Evolutionary conservation across 2,797 vertebrate species (phyloP), one percentile per base, ranked within the genome.

Genomic region (Mycteria americana): DNA sequence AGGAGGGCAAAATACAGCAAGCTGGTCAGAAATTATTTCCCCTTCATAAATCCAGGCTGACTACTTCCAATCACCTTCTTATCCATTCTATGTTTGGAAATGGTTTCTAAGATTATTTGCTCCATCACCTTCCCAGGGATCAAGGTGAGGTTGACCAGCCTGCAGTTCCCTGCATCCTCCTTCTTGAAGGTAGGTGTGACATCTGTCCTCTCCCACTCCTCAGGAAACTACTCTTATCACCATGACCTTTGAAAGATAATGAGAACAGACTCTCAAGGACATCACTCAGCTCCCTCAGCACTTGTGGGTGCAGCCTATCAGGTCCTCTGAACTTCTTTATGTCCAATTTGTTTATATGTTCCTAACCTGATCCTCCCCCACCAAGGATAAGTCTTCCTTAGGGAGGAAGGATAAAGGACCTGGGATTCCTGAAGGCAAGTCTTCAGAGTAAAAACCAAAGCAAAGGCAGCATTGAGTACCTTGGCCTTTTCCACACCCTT

Each of bases 381-480:
- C 9, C 23, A 70, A 70, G 37, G 18, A 3, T 12, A 75, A 37
- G 1, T 62, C 25, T 56, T 77, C 41, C 50, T 51, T 39, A 39
- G 37, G 37, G 37, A 39, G 37, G 37, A 39, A 39, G 37, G 37
- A 10, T 39, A 39, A 39, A 39, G 37, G 15, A 69, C 50, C 35
- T 37, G 23, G 45, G 21, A 46, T 81, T 56, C 35, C 70, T 41
- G 57, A 87, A 81, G 39, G 15, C 27, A 69, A 43, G 9, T 27
- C n/a, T 35, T 25, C 16, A 18, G 13, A 69, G 21, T 33, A 33
- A 85, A 68, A 80, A 11, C 19, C n/a, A 78, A 69, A 85, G 33
- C 30, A 41, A 48, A 86, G 37, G 1, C 0, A 0, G 19, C 56
- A 51, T 5, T 6, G 12, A 59, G 16, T 53, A 67, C 14, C 53